phyloP scores from a whole-genome alignment of 2,888 invertebrate species.

The Drepanosiphum platanoidis region DNA sequence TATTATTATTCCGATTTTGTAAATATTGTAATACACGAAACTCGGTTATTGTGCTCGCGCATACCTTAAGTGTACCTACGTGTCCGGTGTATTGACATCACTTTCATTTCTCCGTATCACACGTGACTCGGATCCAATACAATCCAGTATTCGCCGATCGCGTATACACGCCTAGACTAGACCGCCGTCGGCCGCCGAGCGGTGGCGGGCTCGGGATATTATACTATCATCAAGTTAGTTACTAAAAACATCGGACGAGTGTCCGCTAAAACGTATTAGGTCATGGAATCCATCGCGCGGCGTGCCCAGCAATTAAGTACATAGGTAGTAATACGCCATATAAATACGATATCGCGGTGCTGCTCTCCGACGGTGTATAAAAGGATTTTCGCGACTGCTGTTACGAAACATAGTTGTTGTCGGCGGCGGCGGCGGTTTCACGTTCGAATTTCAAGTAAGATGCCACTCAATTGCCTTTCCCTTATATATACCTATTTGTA shows the following conservation, averaged over 20 bases:
- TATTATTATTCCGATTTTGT: too few relatives aligned
- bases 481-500: too few relatives aligned
- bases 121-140: neutral
- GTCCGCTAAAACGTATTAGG: constrained; percentile 17
- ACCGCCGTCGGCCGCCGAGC: neutral
- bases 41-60: too few relatives aligned
- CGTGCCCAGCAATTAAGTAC: constrained; percentile 11
- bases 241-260: neutral
- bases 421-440: neutral
- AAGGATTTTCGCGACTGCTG: neutral
- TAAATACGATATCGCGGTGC: neutral
- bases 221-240: neutral
- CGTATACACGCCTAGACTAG: too few relatives aligned
- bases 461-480: neutral
- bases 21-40: too few relatives aligned
- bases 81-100: neutral
- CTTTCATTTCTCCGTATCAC: neutral
- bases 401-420: neutral
- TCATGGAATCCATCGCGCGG: constrained; percentile 23
- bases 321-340: neutral
- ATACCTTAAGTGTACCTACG: neutral
- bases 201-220: too few relatives aligned
- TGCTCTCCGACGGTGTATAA: neutral
- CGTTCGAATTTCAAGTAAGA: neutral
- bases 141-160: neutral